Percentiles rank a stretch among this genome's conserved stretches.
Conservation (phyloP, 2,888 invertebrate species). For the Mycogona germanica region DNA sequence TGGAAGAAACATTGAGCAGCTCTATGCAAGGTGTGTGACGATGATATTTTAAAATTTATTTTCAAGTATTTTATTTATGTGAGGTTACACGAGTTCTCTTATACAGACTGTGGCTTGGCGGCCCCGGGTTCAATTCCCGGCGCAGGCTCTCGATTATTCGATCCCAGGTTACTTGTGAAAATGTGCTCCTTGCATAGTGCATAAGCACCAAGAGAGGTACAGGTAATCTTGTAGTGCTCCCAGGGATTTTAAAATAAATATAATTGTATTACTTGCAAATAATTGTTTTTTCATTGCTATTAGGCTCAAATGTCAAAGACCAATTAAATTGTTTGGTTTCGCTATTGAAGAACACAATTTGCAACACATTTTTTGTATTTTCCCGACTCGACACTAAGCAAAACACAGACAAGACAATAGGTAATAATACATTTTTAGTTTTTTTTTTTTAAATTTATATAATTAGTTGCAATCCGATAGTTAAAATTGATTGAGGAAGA, state of each 20-base stretch:
- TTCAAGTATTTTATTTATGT: not conserved
- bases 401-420: too few species aligned
- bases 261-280: not conserved
- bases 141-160: too few species aligned
- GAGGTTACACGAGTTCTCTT: not conserved
- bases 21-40: too few species aligned
- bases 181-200: conserved; percentile 5
- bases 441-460: too few species aligned
- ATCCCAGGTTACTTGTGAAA: not conserved
- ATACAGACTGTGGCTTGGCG: too few species aligned
- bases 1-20: too few species aligned
- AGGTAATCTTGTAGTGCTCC: not conserved
- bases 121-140: too few species aligned
- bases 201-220: conserved; percentile 1
- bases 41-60: too few species aligned
- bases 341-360: conserved; percentile 1
- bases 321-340: not conserved
- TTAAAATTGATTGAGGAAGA: too few species aligned
- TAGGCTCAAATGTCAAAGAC: conserved; percentile 13
- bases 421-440: too few species aligned
- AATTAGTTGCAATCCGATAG: too few species aligned
- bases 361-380: conserved; percentile 2
- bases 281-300: not conserved
- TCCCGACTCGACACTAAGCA: not conserved
- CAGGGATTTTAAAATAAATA: not conserved